phyloP scores from a whole-genome alignment of 2,888 invertebrate species.

The Bruchidius siliquastri region DNA sequence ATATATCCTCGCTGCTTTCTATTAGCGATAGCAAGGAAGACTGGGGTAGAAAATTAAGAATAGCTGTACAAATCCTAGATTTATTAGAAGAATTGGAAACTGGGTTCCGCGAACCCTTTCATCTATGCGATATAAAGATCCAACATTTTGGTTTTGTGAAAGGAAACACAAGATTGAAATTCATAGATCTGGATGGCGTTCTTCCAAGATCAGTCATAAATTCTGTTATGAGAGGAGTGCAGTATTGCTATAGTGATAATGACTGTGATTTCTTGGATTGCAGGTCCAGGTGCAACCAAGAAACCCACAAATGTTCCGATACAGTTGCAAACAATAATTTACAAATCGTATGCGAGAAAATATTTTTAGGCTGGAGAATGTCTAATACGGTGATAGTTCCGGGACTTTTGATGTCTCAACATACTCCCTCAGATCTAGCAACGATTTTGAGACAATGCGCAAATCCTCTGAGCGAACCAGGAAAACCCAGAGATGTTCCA shows the following conservation, averaged over 20 bases:
- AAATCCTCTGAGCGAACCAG: constrained; percentile 50
- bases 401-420: constrained; percentile 56
- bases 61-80: constrained; percentile 59
- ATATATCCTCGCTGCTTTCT: constrained; percentile 51
- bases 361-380: constrained; percentile 57
- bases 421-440: constrained; percentile 55
- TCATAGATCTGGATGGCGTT: constrained; percentile 60
- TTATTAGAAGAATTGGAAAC: constrained; percentile 56
- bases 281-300: constrained; percentile 55
- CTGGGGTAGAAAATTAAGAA: constrained; percentile 55
- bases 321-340: constrained; percentile 61
- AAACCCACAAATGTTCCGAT: constrained; percentile 51
- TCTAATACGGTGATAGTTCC: constrained; percentile 58
- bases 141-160: constrained; percentile 59
- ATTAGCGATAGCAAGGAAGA: constrained; percentile 52
- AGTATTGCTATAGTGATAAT: constrained; percentile 52
- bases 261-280: constrained; percentile 69
- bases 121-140: constrained; percentile 65
- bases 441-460: constrained; percentile 57
- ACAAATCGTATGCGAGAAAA: constrained; percentile 63
- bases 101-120: constrained; percentile 56
- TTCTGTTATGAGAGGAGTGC: constrained; percentile 45
- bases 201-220: constrained; percentile 54
- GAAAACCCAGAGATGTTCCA: constrained; percentile 49
- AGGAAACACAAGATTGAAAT: constrained; percentile 53